Base-by-base conservation (phyloP, 2,888 invertebrate species). In the Chaitophorus viminalis region DNA sequence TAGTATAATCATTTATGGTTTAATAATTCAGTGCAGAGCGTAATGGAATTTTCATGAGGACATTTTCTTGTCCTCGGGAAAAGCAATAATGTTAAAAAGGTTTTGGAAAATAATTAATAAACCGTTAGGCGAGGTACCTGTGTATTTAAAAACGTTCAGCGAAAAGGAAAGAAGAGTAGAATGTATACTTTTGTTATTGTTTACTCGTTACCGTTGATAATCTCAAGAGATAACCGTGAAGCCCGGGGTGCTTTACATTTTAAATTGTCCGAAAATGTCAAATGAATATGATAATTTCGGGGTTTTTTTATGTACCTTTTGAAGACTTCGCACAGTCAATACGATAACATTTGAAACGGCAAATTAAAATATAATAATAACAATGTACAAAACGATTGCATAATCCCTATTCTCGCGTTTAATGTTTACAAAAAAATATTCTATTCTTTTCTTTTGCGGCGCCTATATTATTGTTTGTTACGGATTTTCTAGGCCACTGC, bases 1-100 rank as follows among this genome's bases (percentile, higher is more conserved):
- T n/a, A 9, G n/a, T 60, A 65, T 65, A 79, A 36, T 65, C 60
- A 79, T 79, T 79, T 79, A 60, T 79, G 60, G 18, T 65, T 79
- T 79, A 79, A 79, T 79, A 79, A 79, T 65, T 79, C 36, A 79
- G 36, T 17, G 60, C 65, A 79, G 18, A 60, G 6, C n/a, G 60
- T 79, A 79, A 79, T 79, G 60, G 33, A n/a, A 65, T 36, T 79
- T 79, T 36, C 8, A 29, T 60, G n/a, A 65, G 25, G 33, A 72
- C 33, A 18, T 79, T 65, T 60, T 36, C n/a, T 65, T n/a, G 60
- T 79, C 18, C n/a, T 60, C 17, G 60, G 60, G 3, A 78, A 60
- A n/a, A 36, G 36, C n/a, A 36, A 60, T 79, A 65, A 65, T 36
- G n/a, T 60, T 60, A 78, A 78, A 78, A 78, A 60, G 25, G 60